Evolutionary conservation across 2,888 invertebrate genomes (phyloP).

Genomic region (Melanotus villosus): DNA sequence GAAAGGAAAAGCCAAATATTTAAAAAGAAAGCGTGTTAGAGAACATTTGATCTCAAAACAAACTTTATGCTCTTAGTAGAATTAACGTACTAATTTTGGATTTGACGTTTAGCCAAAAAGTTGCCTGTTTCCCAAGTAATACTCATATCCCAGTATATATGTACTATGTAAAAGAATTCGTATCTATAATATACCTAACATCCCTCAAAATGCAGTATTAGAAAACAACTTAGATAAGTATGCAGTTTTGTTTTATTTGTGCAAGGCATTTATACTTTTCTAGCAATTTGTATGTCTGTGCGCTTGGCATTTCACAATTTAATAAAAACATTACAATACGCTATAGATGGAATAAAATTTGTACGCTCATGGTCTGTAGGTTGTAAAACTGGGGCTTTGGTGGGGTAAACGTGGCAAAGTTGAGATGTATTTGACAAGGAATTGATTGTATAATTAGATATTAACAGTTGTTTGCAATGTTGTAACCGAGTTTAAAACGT

Average conservation of each 20-base stretch:
- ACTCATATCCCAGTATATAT: background rate
- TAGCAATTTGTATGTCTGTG: constrained; percentile 47
- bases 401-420: background rate
- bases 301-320: constrained; percentile 41
- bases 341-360: constrained; percentile 29
- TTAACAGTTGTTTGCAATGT: background rate
- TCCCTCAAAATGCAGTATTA: constrained; percentile 45
- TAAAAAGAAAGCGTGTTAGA: too few relatives aligned
- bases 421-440: constrained; percentile 12
- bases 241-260: constrained; percentile 34
- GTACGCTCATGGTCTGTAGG: constrained; percentile 25
- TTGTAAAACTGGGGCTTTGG: constrained; percentile 10
- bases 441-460: constrained; percentile 25
- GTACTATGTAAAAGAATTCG: too few relatives aligned
- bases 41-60: too few relatives aligned
- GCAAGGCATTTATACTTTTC: constrained; percentile 48
- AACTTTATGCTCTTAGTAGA: too few relatives aligned
- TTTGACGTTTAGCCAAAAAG: background rate
- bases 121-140: background rate
- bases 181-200: background rate
- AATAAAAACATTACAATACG: constrained; percentile 26
- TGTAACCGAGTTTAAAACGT: background rate
- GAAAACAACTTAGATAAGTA: constrained; percentile 28
- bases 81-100: constrained; percentile 9
- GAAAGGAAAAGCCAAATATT: too few relatives aligned